phyloP scores from a whole-genome alignment of 2,888 invertebrate species.

The Chirona hameri region DNA sequence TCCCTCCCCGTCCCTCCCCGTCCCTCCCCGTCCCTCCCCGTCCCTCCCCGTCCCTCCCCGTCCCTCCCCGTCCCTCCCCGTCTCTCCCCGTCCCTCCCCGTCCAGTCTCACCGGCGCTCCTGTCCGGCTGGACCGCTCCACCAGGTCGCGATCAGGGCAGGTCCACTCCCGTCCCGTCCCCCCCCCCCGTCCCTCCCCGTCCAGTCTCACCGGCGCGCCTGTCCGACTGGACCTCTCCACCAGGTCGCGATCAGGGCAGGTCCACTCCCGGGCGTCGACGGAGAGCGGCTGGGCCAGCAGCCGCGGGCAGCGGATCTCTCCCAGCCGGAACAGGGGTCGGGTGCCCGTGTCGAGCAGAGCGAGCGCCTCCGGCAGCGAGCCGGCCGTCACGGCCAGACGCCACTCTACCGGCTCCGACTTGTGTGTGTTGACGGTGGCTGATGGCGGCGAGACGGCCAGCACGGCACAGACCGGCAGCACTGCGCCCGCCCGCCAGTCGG shows the following conservation, averaged over 20 bases:
- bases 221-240: neutral
- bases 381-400: neutral
- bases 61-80: no score
- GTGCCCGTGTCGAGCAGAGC: neutral
- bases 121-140: no score
- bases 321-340: neutral
- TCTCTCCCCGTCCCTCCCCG: no score
- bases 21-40: no score
- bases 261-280: neutral
- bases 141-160: no score
- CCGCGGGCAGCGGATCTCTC: neutral
- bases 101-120: no score
- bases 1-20: no score
- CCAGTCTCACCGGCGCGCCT: neutral
- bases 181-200: no score
- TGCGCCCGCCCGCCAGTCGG: slow-evolving; percentile 25
- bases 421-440: neutral
- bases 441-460: neutral
- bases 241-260: neutral
- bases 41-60: no score
- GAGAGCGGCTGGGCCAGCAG: neutral
- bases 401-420: neutral
- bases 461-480: neutral
- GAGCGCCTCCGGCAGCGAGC: neutral
- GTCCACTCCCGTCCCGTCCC: no score